Base-by-base conservation (phyloP, 2,888 invertebrate genomes). In the Rosalia funebris region DNA sequence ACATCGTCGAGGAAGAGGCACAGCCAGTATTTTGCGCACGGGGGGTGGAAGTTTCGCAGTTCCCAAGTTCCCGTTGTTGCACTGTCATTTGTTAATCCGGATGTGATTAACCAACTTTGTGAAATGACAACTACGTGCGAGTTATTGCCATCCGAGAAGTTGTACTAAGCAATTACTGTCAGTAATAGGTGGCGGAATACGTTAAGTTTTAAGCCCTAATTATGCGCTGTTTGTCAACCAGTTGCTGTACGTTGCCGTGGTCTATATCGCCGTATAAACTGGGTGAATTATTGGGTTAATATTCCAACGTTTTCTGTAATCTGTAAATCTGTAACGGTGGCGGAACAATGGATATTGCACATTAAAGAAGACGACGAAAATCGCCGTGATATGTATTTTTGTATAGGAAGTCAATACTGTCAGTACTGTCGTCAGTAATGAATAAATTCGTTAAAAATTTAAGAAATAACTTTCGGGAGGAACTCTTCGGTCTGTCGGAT, bases 11-110 rank as follows among this genome's bases (percentile, higher is more conserved):
- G 17, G 5, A n/a, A 17, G 32, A 15, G 34, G 17, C 17, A 34
- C 3, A 25, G 25, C 4, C 25, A 25, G 25, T 7, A n/a, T n/a
- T n/a, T n/a, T n/a, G 25, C 7, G 25, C 7, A 25, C 25, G 3
- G 25, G 25, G 25, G n/a, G n/a, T n/a, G n/a, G n/a, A n/a, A n/a
- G n/a, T n/a, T n/a, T n/a, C n/a, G n/a, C n/a, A n/a, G n/a, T n/a
- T n/a, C n/a, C n/a, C n/a, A n/a, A n/a, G n/a, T n/a, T n/a, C n/a
- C n/a, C n/a, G n/a, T 47, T 47, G 48, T 53, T 45, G 36, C 57
- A 57, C 37, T 48, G 57, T 57, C 57, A 57, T 39, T 47, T 41
- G 46, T 57, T 47, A 48, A 57, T 47, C 32, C 57, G 57, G 48
- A 47, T 39, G 47, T 48, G 57, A 57, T 57, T 57, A 57, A 47